Evolutionary conservation across 2,113 vertebrate genomes (phyloP), one percentile per base, ranked within the genome.

Genomic region (Bos taurus): DNA sequence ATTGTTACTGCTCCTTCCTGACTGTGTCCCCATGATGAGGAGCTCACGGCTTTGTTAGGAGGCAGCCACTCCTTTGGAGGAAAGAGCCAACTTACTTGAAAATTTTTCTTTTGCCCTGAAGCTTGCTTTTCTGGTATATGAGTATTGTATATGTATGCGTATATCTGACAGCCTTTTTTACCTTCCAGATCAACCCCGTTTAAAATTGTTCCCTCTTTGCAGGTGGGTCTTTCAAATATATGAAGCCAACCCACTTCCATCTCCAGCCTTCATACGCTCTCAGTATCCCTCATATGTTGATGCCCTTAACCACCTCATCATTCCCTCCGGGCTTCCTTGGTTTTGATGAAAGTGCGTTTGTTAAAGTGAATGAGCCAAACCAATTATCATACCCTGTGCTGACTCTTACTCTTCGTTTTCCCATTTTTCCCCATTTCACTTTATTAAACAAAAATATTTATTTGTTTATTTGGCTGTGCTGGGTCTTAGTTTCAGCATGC

Each of bases 1-100:
- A 13, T 36, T 19, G 43, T 57, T 30, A 40, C 36, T n/a, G 13
- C 71, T 91, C 14, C 60, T 93, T 77, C 91, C 59, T 13, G 2
- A 90, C 64, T n/a, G 21, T 1, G 4, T 62, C 71, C 9, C 80
- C 12, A 2, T 1, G 28, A 7, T 0, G 0, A n/a, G 23, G 46
- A 40, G 50, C 90, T 83, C 36, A 12, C 3, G 14, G 56, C 23
- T 56, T 93, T 33, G 30, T 80, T 36, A 92, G 54, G 67, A 88
- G 56, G 46, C 26, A 46, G 81, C 28, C 7, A 2, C 60, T 60
- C 50, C 57, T 62, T 92, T 80, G 84, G 43, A 86, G 50, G 40
- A 93, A 62, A 80, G 43, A 40, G n/a, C 33, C 43, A 52, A 25
- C 54, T 74, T 64, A 59, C 16, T 48, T 54, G 77, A 83, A 80